Conservation (phyloP, 1,140 invertebrate species). For the Yoshiicerus persimilis region DNA sequence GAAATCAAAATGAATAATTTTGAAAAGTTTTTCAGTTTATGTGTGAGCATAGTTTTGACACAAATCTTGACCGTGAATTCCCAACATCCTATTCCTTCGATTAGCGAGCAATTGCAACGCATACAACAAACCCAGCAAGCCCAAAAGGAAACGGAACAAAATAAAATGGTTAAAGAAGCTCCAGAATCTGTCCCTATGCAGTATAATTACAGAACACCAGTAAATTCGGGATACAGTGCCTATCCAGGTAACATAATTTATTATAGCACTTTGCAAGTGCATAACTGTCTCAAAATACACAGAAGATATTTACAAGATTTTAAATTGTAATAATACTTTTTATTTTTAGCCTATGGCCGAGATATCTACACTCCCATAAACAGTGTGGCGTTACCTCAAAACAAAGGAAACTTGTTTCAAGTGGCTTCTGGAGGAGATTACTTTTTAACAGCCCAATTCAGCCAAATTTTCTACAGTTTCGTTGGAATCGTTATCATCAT, state of each 20-base stretch:
- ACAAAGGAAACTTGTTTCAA: neutral
- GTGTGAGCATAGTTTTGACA: neutral
- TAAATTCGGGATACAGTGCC: neutral
- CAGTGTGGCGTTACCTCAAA: neutral
- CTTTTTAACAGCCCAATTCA: conserved; percentile 36
- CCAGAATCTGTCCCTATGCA: neutral
- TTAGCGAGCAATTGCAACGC: neutral
- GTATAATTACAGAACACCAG: neutral
- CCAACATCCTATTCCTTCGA: neutral
- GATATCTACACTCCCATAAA: neutral
- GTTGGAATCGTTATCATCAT: neutral
- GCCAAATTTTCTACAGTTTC: conserved; percentile 40
- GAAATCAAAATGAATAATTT: neutral
- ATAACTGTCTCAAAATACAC: neutral
- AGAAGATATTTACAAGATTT: neutral
- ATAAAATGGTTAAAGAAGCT: neutral
- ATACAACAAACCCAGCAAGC: neutral
- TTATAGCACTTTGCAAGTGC: neutral
- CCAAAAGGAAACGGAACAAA: neutral
- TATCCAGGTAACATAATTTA: neutral
- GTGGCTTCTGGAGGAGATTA: conserved; percentile 22
- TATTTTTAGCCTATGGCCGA: neutral
- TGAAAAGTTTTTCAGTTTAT: neutral
- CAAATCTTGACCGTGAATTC: neutral
- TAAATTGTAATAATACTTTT: neutral